Evolutionary conservation across 2,113 vertebrate genomes (phyloP).

Genomic region (Plecotus auritus): DNA sequence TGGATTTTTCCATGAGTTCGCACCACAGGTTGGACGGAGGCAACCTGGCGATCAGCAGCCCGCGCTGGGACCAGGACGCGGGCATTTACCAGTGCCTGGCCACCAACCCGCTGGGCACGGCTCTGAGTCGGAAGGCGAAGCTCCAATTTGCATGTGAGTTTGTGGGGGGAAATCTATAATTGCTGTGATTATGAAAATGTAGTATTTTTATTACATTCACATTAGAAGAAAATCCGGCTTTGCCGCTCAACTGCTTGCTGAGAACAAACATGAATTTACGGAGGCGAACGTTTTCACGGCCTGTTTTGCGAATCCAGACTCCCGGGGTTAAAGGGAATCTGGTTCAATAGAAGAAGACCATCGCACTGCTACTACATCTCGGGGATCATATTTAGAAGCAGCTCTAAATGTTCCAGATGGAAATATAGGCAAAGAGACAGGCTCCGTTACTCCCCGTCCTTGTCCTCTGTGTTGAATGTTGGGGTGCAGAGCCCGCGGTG

Average conservation of each 20-base stretch:
- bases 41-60: slow-evolving; percentile 88
- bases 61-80: slow-evolving; percentile 84
- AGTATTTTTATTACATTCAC: not conserved
- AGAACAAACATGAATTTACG: not conserved
- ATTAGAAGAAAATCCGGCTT: not conserved
- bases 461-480: not conserved
- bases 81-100: slow-evolving; percentile 93
- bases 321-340: not conserved
- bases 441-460: rapidly evolving
- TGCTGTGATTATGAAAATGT: not conserved
- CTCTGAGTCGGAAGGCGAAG: slow-evolving; percentile 88
- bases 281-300: not conserved
- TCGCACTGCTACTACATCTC: too few relatives aligned
- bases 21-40: slow-evolving; percentile 90
- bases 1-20: slow-evolving; percentile 84
- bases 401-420: not conserved
- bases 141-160: slow-evolving; percentile 95
- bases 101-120: slow-evolving; percentile 89
- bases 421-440: not conserved
- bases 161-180: not conserved
- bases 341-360: not conserved
- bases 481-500: not conserved
- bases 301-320: not conserved
- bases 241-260: not conserved
- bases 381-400: not conserved